A percentile compares a stretch with the other conserved stretches of the same genome.
Conservation (phyloP, 2,797 vertebrate genomes). For the Psittacula echo region DNA sequence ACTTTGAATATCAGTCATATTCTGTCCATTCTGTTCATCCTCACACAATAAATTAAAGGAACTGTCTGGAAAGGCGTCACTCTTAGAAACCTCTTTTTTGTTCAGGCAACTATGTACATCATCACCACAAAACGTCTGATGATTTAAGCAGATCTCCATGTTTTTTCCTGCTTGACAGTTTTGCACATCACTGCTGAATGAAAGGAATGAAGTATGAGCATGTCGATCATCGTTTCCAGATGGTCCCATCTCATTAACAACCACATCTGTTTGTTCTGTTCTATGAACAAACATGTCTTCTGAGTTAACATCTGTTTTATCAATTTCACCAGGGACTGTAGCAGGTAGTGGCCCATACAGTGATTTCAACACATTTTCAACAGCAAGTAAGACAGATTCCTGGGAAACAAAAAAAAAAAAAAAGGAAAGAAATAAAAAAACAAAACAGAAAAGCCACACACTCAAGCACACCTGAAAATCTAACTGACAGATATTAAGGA, state of each 20-base stretch:
- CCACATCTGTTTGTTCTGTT: conserved; percentile 75
- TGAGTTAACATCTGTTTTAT: conserved; percentile 74
- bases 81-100: conserved; percentile 43
- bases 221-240: conserved; percentile 50
- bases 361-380: conserved; percentile 89
- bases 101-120: conserved; percentile 10
- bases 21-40: conserved; percentile 75
- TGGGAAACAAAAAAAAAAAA: conserved; percentile 16
- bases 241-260: conserved; percentile 64
- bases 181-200: conserved; percentile 50
- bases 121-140: conserved; percentile 47
- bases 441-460: neutral
- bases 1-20: conserved; percentile 47
- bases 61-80: conserved; percentile 37
- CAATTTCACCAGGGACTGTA: conserved; percentile 70
- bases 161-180: conserved; percentile 63
- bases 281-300: conserved; percentile 69
- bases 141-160: conserved; percentile 65
- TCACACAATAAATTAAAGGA: conserved; percentile 65
- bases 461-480: neutral
- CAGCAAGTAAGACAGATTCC: conserved; percentile 88
- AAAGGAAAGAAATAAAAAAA: neutral
- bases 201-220: conserved; percentile 57
- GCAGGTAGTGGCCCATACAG: conserved; percentile 84
- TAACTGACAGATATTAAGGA: neutral